Base-by-base conservation (phyloP, 2,888 invertebrate species). In the Athrips mouffetella region DNA sequence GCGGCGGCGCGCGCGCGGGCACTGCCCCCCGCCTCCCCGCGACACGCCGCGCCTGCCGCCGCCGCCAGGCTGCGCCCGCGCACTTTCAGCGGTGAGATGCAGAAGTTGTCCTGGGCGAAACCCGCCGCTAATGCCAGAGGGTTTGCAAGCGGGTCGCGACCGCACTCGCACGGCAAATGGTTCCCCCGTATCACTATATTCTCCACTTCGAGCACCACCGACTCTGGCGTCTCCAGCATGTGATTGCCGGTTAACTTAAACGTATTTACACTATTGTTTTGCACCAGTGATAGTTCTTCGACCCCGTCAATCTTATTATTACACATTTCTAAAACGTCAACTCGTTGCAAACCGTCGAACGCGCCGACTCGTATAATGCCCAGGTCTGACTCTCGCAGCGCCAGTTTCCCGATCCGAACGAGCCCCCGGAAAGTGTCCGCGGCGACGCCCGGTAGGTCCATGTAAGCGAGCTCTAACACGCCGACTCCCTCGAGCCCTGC, bases 111-210 rank as follows among this genome's bases (percentile, higher is more conserved):
- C 49, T 91, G 90, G 52, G 92, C 88, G 67, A 95, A 94, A 51
- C 93, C 92, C 50, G 80, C 79, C 44, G 84, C 82, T 53, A 94
- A 91, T 16, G 93, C 93, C 55, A 96, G 83, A 29, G 95, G 93
- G 54, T 94, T 94, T 48, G 92, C 92, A 47, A 95, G 84, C 25
- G 96, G 90, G 49, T 94, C 92, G 66, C 94, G 94, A 61, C 94
- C 95, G 69, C 96, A 96, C 78, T 96, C 95, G 76, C 96, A 96
- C 1, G 96, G 96, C 71, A 96, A 93, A 70, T 95, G 95, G 77
- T 96, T 96, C 42, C 92, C 91, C 49, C 91, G 87, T 64, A 95
- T 92, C 65, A 92, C 91, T 52, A 96, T 80, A 60, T 90, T 91
- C 53, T 92, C 92, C 45, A 95, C 94, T 57, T 93, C 91, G 40